Percentiles rank a stretch among this genome's conserved stretches.
phyloP scores from a whole-genome alignment of 2,888 invertebrate species.

The Nomada fabriciana region DNA sequence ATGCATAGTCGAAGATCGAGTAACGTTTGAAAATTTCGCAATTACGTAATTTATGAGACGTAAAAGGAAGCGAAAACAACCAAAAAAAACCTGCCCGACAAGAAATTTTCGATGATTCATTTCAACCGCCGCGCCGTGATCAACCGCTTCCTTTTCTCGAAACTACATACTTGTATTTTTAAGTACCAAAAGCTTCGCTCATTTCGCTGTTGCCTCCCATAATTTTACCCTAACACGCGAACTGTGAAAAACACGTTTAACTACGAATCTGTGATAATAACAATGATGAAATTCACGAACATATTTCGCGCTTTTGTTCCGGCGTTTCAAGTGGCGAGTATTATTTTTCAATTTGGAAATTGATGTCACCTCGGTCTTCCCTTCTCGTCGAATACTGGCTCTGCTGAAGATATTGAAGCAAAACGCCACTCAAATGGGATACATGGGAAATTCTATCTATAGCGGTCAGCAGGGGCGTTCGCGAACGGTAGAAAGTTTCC shows the following conservation, averaged over 20 bases:
- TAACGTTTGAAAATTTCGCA: slow-evolving; percentile 5
- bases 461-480: slow-evolving; percentile 5
- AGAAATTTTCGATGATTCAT: not conserved
- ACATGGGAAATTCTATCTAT: slow-evolving; percentile 31
- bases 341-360: too few relatives aligned
- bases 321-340: too few relatives aligned
- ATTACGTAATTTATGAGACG: not conserved
- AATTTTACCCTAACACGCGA: too few relatives aligned
- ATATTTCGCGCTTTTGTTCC: too few relatives aligned
- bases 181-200: too few relatives aligned
- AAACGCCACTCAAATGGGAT: slow-evolving; percentile 4
- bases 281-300: too few relatives aligned
- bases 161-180: not conserved
- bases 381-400: not conserved
- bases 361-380: too few relatives aligned
- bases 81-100: not conserved
- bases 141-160: not conserved
- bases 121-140: not conserved
- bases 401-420: slow-evolving; percentile 1
- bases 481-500: slow-evolving; percentile 66
- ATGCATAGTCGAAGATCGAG: not conserved
- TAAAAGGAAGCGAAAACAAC: not conserved
- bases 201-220: too few relatives aligned
- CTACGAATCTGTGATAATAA: too few relatives aligned
- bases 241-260: too few relatives aligned